Evolutionary conservation across 2,113 vertebrate species (phyloP), one percentile per base, ranked within the genome.

Genomic region (Apistogramma diplotaenia): DNA sequence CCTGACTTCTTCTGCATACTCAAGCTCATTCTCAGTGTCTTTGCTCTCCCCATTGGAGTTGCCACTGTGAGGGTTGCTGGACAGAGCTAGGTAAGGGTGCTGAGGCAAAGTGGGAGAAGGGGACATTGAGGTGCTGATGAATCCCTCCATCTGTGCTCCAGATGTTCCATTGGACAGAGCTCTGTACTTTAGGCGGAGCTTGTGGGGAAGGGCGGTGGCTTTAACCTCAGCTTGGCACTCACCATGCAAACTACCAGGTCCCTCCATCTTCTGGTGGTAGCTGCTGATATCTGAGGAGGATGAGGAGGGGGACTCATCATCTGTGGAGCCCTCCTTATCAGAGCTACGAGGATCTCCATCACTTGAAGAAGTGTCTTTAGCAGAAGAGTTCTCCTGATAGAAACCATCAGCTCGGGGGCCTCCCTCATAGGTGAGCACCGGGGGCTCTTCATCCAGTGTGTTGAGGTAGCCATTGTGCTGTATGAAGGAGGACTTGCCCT

Each of bases 151-250:
- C n/a, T 93, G 92, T 9, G 75, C 83, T 58, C 88, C 83, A 5
- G 79, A 58, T 1, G 90, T 93, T n/a, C 93, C 90, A 3, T 74
- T 94, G 53, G 93, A 93, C 31, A 94, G 82, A 1, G 95, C 94
- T 80, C 94, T 86, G 85, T 95, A 94, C 79, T 97, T 96, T 78
- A 97, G 95, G 21, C 96, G 95, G 43, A 97, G 94, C 85, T 97
- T 97, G 87, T 97, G 96, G 3, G 96, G 96, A 67, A 96, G 93
- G 18, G 96, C 96, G 0, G 94, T 95, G 25, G 53, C 89, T 91
- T 92, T 95, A 76, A 94, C 82, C 89, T 95, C 95, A 0, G 84
- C 77, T 25, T 91, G 93, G 53, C n/a, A 51, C 21, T 95, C 94
- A 3, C 78, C 8, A 1, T 84, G 71, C 0, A 79, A 92, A 76